A percentile compares a stretch with the other conserved stretches of the same genome.
Conservation (phyloP, 2,888 invertebrate species). For the Leucania comma region DNA sequence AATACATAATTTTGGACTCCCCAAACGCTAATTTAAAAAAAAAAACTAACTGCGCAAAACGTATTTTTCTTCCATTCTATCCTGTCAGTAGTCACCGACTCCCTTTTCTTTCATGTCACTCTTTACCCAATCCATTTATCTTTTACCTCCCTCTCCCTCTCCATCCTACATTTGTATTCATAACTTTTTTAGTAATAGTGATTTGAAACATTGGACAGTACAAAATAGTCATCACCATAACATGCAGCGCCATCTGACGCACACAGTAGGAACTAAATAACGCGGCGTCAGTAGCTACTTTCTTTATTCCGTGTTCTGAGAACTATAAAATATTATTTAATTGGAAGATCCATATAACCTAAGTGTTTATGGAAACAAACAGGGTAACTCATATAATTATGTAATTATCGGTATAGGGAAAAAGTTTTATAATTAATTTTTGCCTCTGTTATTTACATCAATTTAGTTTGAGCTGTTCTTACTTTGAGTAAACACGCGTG, state of each 20-base stretch:
- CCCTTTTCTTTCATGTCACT: no score
- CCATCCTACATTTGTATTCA: no score
- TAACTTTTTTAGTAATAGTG: no score
- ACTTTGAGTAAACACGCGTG: not conserved
- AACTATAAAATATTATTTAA: not conserved
- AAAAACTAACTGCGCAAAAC: no score
- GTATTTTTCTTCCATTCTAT: no score
- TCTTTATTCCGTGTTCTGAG: no score
- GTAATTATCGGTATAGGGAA: conserved; percentile 21
- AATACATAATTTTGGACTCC: no score
- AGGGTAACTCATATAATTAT: not conserved
- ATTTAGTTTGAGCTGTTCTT: conserved; percentile 11
- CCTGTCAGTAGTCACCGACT: no score
- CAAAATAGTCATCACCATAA: not conserved
- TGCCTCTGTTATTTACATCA: not conserved
- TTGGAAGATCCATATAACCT: not conserved
- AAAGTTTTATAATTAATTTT: not conserved
- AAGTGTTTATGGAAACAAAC: conserved; percentile 18
- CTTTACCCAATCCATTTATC: no score
- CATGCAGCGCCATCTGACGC: conserved; percentile 16
- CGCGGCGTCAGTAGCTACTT: not conserved
- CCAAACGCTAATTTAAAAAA: no score
- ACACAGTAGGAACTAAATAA: not conserved
- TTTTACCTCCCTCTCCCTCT: no score
- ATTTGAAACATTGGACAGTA: not conserved